These are phyloP conservation scores for Sebastiscus albofasciatus DNA, from an alignment of 2,797 vertebrate species.

Conservation along the genomic window DNA sequence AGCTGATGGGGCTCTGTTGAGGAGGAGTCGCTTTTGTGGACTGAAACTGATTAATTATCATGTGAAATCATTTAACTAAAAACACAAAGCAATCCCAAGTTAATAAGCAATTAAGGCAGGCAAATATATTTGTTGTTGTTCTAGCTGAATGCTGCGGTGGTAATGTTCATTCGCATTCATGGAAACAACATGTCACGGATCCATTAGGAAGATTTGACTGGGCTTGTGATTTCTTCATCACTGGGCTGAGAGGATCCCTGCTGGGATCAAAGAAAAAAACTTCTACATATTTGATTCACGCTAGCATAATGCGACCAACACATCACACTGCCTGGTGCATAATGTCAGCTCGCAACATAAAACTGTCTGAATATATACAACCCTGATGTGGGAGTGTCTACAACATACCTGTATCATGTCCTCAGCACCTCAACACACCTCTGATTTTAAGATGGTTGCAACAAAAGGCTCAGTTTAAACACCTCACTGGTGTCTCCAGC, in stretches of 20 bases:
- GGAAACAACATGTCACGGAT: slow-evolving; percentile 22
- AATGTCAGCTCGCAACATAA: slow-evolving; percentile 10
- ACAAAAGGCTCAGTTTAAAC: neutral
- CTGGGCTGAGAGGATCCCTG: neutral
- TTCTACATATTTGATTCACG: slow-evolving; percentile 8
- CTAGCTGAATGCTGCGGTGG: slow-evolving; percentile 23
- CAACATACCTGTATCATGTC: slow-evolving; percentile 24
- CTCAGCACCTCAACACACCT: slow-evolving; percentile 4
- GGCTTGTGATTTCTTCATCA: neutral
- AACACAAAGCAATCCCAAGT: slow-evolving; percentile 56
- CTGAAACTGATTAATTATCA: slow-evolving; percentile 63
- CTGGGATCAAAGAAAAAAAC: slow-evolving; percentile 6
- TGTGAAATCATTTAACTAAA: slow-evolving; percentile 57
- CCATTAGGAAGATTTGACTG: slow-evolving; percentile 3
- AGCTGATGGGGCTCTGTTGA: slow-evolving; percentile 44
- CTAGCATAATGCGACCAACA: neutral
- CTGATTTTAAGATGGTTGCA: slow-evolving; percentile 11
- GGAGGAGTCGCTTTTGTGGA: slow-evolving; percentile 40
- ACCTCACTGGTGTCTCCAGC: neutral
- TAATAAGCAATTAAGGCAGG: slow-evolving; percentile 63
- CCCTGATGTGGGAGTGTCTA: slow-evolving; percentile 23
- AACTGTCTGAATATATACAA: slow-evolving; percentile 15
- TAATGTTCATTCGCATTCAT: slow-evolving; percentile 27
- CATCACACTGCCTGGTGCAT: neutral
- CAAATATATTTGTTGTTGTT: slow-evolving; percentile 38